These are phyloP conservation scores for Ephialtes manifestator DNA, from an alignment of 2,888 invertebrate genomes.

Conservation along the genomic window DNA sequence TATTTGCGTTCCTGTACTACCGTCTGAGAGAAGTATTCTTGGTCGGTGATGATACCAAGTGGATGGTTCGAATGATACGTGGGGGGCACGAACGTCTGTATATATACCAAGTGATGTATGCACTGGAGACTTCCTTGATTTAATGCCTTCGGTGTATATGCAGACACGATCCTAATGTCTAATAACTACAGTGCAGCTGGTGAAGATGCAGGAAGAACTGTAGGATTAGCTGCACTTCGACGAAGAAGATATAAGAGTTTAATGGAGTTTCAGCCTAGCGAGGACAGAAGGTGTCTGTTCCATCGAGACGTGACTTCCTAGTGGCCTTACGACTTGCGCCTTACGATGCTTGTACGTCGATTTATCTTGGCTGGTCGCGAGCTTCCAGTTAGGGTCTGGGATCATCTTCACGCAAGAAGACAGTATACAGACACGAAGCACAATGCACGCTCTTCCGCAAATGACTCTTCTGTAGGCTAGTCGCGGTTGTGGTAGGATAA, in stretches of 20 bases:
- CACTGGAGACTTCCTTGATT: conserved; percentile 34
- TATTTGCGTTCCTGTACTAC: conserved; percentile 13
- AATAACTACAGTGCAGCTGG: conserved; percentile 45
- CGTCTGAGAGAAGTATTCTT: neutral
- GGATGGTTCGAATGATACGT: conserved; percentile 17
- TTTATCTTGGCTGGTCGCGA: conserved; percentile 43
- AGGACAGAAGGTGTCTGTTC: conserved; percentile 69
- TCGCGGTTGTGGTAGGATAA: neutral
- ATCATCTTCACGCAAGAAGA: conserved; percentile 36
- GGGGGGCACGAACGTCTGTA: neutral
- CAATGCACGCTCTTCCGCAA: conserved; percentile 31
- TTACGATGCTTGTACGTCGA: conserved; percentile 35
- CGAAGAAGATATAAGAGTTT: conserved; percentile 42
- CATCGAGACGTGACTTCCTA: conserved; percentile 68
- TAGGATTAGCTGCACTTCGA: conserved; percentile 44
- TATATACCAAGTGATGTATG: conserved; percentile 2
- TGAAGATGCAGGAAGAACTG: conserved; percentile 25
- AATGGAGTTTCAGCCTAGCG: conserved; percentile 40
- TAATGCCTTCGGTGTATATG: conserved; percentile 18
- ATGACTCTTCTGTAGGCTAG: neutral
- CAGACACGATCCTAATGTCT: conserved; percentile 44
- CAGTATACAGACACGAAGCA: conserved; percentile 22
- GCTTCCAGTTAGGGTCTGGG: conserved; percentile 14
- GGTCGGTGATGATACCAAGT: neutral
- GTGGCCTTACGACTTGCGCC: conserved; percentile 49